Evolutionary conservation across 2,113 vertebrate genomes (phyloP), one percentile per base, ranked within the genome.

Genomic region (Reinhardtius hippoglossoides): DNA sequence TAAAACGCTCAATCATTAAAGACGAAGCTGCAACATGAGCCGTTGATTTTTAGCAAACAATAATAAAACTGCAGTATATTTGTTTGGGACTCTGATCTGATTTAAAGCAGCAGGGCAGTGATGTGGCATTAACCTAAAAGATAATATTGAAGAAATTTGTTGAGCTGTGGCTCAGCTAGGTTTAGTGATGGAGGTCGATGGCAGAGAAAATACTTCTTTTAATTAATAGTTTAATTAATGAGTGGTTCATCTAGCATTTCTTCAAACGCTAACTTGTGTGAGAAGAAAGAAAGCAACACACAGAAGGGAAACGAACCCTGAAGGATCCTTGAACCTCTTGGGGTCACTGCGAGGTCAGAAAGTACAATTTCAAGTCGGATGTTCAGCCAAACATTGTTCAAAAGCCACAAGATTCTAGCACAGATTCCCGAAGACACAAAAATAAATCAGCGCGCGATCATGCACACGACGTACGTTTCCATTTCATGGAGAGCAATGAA

Each of bases 381-480:
- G 12, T 46, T 44, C 35, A 61, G 70, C 37, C 60, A 55, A 73
- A 57, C 37, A 24, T 15, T 67, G 35, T 58, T 42, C 14, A 58
- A 59, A 23, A 60, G 55, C 58, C 65, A 44, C 76, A 56, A 24
- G 14, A 56, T 9, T 56, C 12, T 9, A 54, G 50, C 23, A 14
- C 12, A 24, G 54, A 24, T 56, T 23, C 21, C 21, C 54, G 24
- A 5, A 9, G 23, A 56, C 26, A 65, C 40, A 57, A 48, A 31
- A 62, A 6, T 20, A 44, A 5, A 27, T 42, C 35, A 9, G 27
- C 2, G 10, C 0, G 42, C 4, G 15, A 44, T 15, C 35, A 37
- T 37, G 8, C 7, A 9, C 35, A 9, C 9, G 35, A 37, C 9
- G 31, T 7, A 31, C 31, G 31, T 7, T 31, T 31, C 31, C 31